These are phyloP conservation scores for Idris sp. DNA, from an alignment of 1,140 invertebrate genomes.

Conservation along the genomic window DNA sequence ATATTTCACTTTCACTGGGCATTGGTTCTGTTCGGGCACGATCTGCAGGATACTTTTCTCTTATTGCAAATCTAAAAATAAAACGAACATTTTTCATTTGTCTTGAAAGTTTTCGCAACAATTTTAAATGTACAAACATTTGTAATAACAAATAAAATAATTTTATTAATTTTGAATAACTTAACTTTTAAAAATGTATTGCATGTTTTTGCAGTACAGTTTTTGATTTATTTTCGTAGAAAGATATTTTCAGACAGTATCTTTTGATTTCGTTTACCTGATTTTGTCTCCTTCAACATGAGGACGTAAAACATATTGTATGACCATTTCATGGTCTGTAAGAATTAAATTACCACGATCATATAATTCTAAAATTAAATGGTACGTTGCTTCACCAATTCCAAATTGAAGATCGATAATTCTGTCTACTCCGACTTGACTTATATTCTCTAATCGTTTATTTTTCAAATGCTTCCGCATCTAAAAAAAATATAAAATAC, in stretches of 20 bases:
- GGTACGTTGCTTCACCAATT: slow-evolving; percentile 94
- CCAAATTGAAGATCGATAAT: slow-evolving; percentile 97
- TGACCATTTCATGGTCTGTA: slow-evolving; percentile 94
- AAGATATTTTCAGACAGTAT: too few species aligned
- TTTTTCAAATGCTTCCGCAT: slow-evolving; percentile 98
- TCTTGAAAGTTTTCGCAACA: too few species aligned
- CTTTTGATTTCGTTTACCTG: too few species aligned
- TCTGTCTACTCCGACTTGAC: slow-evolving; percentile 92
- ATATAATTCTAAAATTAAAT: slow-evolving; percentile 97
- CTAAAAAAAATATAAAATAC: slow-evolving; percentile 79
- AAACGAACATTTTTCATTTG: too few species aligned
- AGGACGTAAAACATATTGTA: slow-evolving; percentile 95
- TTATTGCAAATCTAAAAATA: slow-evolving; percentile 94
- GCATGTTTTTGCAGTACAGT: too few species aligned
- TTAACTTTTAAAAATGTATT: too few species aligned
- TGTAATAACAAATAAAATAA: too few species aligned
- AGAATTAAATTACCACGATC: slow-evolving; percentile 98
- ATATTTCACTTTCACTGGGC: slow-evolving; percentile 79
- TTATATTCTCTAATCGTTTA: slow-evolving; percentile 92
- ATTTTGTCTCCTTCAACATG: slow-evolving; percentile 96
- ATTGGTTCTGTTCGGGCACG: slow-evolving; percentile 82
- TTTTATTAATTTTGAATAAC: too few species aligned
- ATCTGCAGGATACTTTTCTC: slow-evolving; percentile 92
- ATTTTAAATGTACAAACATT: too few species aligned
- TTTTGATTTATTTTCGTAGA: too few species aligned